Conservation (phyloP, 1,140 invertebrate genomes). For the Conus ventricosus region DNA sequence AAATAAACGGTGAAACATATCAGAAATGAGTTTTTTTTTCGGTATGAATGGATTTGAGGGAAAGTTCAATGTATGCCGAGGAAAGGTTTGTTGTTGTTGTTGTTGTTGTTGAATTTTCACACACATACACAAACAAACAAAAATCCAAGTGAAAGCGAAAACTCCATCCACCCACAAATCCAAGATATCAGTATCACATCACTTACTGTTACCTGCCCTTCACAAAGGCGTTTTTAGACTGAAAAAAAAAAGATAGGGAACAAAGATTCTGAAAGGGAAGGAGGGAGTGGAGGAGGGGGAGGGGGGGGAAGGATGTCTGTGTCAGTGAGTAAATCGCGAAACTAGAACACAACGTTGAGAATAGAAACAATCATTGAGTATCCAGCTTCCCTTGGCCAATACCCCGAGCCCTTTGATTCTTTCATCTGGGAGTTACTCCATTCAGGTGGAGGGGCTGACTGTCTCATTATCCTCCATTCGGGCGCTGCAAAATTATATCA, state of each 20-base stretch:
- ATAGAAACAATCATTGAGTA: background rate
- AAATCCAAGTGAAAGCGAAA: too few species aligned
- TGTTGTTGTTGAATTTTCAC: too few species aligned
- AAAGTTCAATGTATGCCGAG: too few species aligned
- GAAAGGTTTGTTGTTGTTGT: too few species aligned
- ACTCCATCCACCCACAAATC: too few species aligned
- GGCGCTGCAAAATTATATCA: slow-evolving; percentile 19
- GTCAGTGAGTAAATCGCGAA: background rate
- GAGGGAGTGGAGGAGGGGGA: background rate
- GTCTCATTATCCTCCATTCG: slow-evolving; percentile 18
- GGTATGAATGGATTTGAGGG: too few species aligned
- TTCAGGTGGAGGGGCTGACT: background rate
- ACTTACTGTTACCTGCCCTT: too few species aligned
- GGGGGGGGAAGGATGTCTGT: background rate
- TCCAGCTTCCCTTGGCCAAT: background rate
- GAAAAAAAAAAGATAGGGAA: background rate
- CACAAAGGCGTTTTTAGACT: too few species aligned
- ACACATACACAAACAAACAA: too few species aligned
- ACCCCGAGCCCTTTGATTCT: background rate
- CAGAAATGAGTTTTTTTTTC: too few species aligned
- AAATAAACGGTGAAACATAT: too few species aligned
- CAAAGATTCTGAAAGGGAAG: background rate
- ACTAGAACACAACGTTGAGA: background rate
- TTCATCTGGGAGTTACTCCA: background rate
- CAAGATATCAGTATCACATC: too few species aligned